phyloP scores from a whole-genome alignment of 2,888 invertebrate genomes.

The Drosophila longiperda region DNA sequence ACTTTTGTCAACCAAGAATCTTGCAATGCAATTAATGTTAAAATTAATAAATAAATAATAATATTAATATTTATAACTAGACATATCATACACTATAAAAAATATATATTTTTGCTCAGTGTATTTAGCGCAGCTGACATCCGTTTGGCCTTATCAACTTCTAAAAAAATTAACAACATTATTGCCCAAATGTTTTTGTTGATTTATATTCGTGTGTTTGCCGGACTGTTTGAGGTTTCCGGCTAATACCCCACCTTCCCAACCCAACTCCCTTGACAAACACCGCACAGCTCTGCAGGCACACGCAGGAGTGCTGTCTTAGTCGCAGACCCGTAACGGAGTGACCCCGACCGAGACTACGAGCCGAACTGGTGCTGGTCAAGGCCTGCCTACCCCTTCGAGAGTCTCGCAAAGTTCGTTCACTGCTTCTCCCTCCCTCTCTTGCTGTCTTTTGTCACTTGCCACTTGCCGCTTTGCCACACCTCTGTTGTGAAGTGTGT shows the following conservation, averaged over 20 bases:
- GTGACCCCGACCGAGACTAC: slow-evolving; percentile 6
- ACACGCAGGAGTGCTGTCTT: slow-evolving; percentile 36
- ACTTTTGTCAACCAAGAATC: background rate
- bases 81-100: too few relatives aligned
- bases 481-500: slow-evolving; percentile 19
- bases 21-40: background rate
- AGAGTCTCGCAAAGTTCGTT: slow-evolving; percentile 39
- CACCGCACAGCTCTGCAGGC: background rate
- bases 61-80: too few relatives aligned
- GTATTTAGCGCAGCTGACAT: slow-evolving; percentile 5
- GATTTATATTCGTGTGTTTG: slow-evolving; percentile 54
- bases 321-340: slow-evolving; percentile 8
- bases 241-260: background rate
- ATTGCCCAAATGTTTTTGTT: slow-evolving; percentile 71
- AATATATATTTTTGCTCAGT: slow-evolving; percentile 26
- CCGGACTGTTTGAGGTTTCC: slow-evolving; percentile 45
- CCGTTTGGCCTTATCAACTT: slow-evolving; percentile 69
- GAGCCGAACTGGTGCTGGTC: slow-evolving; percentile 55
- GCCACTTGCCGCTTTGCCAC: background rate
- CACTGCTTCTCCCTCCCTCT: background rate
- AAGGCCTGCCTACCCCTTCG: slow-evolving; percentile 62
- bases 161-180: slow-evolving; percentile 81
- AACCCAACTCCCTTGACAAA: too few relatives aligned
- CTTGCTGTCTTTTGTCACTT: background rate
- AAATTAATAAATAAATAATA: too few relatives aligned